Conservation (phyloP, 2,113 vertebrate species). For the Macrotus californicus region DNA sequence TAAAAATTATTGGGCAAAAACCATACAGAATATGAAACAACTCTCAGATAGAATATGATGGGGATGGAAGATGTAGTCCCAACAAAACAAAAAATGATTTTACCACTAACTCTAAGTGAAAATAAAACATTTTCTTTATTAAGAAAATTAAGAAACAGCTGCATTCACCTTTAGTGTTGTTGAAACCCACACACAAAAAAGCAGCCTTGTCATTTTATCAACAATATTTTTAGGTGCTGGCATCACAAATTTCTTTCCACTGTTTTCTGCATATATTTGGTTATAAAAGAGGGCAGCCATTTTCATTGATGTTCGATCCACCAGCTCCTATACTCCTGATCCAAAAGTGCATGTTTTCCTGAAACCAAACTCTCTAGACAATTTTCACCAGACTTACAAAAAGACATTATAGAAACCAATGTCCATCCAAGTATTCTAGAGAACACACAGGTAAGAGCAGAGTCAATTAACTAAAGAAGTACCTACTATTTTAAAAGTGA, state of each 20-base stretch:
- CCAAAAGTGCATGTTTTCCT: neutral
- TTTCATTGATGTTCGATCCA: neutral
- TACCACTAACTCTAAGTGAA: constrained; percentile 26
- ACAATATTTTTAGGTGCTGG: neutral
- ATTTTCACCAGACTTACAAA: neutral
- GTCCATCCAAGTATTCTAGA: neutral
- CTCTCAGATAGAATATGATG: constrained; percentile 38
- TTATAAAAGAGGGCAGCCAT: neutral
- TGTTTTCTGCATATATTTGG: neutral
- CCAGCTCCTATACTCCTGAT: neutral
- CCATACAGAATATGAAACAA: constrained; percentile 71
- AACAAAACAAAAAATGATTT: constrained; percentile 46
- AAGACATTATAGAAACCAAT: neutral
- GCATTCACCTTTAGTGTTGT: neutral
- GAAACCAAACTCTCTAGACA: neutral
- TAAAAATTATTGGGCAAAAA: constrained; percentile 73
- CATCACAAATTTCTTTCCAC: neutral
- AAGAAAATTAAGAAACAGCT: neutral
- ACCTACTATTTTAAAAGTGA: neutral
- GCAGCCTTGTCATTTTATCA: neutral
- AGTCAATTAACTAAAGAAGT: neutral
- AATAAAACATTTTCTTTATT: constrained; percentile 31
- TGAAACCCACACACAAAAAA: neutral
- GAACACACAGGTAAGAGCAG: neutral
- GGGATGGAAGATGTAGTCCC: neutral